Base-by-base conservation (phyloP, 2,797 vertebrate genomes). In the Urosaurus nigricauda region DNA sequence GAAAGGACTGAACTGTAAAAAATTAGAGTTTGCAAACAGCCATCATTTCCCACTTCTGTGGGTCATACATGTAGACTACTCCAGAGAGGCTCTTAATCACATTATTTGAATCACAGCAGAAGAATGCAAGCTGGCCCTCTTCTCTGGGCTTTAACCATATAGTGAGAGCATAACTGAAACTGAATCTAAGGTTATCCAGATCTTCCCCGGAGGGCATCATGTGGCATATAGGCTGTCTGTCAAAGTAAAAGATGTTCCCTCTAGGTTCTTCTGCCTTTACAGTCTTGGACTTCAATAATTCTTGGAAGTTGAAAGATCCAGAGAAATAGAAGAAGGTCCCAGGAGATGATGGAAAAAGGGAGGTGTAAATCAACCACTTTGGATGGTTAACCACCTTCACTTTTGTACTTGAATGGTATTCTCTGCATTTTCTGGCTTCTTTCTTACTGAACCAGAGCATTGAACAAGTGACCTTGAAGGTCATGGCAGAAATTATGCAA, bases 221-320 rank as follows among this genome's bases (percentile, higher is more conserved):
- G 63, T 0, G 0, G 82, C n/a, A 70, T 37, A 5, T 14, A 2
- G 77, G 3, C 60, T 86, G 35, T 40, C 74, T 58, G 11, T 79
- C 87, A 88, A 58, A 63, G 2, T 32, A 0, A 19, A 8, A 17
- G n/a, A 47, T 51, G 4, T 11, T 81, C 11, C 6, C 0, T 4
- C 13, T 8, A 3, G 5, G 26, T 70, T 4, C 13, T 88, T 75
- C 32, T 26, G 86, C 47, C 60, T 63, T 86, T 85, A 17, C 26
- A 79, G 0, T 2, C 53, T 13, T 0, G 0, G 0, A 0, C 40
- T 83, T 47, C 14, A 19, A 8, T 58, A 13, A 21, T 56, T 74
- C 24, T 68, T 6, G 17, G 5, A 17, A 6, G 2, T 24, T 13
- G 21, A 16, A 19, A 40, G 53, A 17, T 35, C 58, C 5, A 51